phyloP scores from a whole-genome alignment of 2,797 vertebrate species.

The Synaphobranchus kaupii region DNA sequence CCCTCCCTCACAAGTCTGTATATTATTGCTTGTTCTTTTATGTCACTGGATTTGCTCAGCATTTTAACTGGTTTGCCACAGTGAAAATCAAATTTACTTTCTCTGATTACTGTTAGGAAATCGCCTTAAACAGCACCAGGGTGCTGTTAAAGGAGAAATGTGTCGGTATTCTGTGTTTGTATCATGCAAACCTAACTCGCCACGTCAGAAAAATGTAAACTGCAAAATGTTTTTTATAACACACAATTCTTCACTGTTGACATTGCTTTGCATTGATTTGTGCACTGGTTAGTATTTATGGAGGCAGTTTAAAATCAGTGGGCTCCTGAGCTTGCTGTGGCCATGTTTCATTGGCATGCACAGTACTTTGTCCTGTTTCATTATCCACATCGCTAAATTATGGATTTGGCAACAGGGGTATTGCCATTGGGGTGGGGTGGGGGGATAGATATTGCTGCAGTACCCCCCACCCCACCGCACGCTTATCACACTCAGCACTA shows the following conservation, averaged over 20 bases:
- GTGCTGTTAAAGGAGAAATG: background rate
- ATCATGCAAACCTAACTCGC: background rate
- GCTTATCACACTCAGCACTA: background rate
- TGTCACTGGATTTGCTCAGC: background rate
- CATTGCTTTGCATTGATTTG: background rate
- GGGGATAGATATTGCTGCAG: background rate
- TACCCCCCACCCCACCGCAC: background rate
- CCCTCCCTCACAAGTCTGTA: background rate
- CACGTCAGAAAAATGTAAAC: background rate
- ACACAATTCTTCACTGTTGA: background rate
- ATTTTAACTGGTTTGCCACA: background rate
- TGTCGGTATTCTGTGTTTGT: background rate
- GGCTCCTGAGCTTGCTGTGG: background rate
- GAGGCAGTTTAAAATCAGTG: no score
- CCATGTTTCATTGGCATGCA: background rate
- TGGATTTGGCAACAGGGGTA: no score
- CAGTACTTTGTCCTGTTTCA: background rate
- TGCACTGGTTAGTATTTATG: no score
- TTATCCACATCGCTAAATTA: background rate
- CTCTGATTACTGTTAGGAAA: background rate
- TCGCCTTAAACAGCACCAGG: background rate
- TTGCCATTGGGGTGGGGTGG: background rate
- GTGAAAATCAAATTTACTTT: background rate
- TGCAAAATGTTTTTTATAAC: background rate
- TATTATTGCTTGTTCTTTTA: background rate